These are phyloP conservation scores for Enteromius mattozi DNA, from an alignment of 2,797 vertebrate genomes.

Conservation along the genomic window DNA sequence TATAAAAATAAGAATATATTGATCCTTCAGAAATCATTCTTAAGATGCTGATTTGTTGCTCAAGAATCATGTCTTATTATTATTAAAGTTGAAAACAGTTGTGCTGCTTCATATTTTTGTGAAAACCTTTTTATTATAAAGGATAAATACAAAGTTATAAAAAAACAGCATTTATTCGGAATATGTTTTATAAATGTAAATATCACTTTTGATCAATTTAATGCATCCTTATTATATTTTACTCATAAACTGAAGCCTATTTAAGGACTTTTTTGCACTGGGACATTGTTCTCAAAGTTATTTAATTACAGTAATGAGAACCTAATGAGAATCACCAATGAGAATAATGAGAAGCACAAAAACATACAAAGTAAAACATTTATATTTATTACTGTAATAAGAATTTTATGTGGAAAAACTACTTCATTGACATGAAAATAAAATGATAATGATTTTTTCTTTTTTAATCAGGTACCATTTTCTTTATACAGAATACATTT, in stretches of 20 bases:
- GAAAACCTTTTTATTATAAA: neutral
- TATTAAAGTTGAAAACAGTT: neutral
- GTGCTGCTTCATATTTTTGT: neutral
- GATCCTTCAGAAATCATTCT: neutral
- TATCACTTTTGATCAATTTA: neutral
- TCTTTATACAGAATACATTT: neutral
- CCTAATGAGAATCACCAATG: neutral
- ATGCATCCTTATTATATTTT: neutral
- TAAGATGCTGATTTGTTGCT: neutral
- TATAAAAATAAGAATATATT: neutral
- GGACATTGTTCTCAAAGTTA: neutral
- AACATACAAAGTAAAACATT: neutral
- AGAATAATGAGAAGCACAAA: neutral
- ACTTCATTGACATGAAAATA: neutral
- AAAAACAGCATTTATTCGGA: neutral
- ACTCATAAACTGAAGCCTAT: neutral
- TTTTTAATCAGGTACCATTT: neutral
- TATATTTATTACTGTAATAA: neutral
- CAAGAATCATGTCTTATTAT: neutral
- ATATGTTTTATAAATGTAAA: neutral
- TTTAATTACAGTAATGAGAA: neutral
- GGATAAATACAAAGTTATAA: neutral
- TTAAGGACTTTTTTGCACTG: neutral
- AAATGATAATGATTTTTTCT: no score
- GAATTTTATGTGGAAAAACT: neutral